Evolutionary conservation across 2,113 vertebrate genomes (phyloP), one percentile per base, ranked within the genome.

Genomic region (Bolborhynchus lineola): DNA sequence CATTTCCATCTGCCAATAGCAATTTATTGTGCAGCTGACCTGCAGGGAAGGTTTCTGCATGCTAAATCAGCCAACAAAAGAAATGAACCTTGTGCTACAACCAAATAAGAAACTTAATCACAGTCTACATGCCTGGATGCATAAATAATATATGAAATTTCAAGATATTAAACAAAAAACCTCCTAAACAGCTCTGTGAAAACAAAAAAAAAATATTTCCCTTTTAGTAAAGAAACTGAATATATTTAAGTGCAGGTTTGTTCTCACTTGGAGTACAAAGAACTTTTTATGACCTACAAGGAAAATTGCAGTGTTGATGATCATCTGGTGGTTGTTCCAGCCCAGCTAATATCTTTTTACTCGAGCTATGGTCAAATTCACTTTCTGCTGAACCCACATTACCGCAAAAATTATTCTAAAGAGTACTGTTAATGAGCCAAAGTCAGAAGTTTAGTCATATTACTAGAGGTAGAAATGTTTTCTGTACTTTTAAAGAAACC

Each of bases 1-100:
- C 96, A 91, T 97, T 97, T 97, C 88, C 42, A 7, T 81, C 86
- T 97, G 96, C 97, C 96, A 96, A 81, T 50, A 95, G 92, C 75
- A 47, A 88, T 93, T 93, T 75, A 60, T 68, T 29, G 65, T 72
- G 84, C 50, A 83, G 79, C 71, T 33, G 93, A 76, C 74, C 95
- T 6, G 0, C 10, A 4, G 89, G 91, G 88, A 91, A 82, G 35
- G 16, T 39, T 95, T 84, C 94, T 90, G 72, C 39, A 7, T 9
- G 71, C 71, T 94, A 92, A 94, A 95, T 89, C 78, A 89, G 57
- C 18, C 37, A 76, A 76, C 46, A 74, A 78, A 95, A 86, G 71
- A 84, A 94, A 93, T 35, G 65, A 93, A 50, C 71, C 47, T 68
- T 37, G 60, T 81, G 70, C 65, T 88, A 42, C 63, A 71, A 91